Conservation (phyloP, 2,797 vertebrate genomes). For the Artibeus jamaicensis region DNA sequence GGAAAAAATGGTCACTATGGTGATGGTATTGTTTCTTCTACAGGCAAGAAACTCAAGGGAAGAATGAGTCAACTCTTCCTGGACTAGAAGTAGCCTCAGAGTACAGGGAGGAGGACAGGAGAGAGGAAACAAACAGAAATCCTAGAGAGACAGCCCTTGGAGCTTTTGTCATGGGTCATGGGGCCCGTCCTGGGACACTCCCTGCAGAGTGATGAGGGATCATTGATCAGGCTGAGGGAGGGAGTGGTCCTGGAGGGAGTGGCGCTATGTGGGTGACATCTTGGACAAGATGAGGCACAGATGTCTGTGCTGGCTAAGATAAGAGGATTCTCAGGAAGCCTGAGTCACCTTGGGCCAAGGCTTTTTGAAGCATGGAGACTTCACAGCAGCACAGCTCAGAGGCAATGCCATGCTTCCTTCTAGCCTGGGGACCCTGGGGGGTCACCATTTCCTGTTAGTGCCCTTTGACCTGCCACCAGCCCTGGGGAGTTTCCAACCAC, state of each 20-base stretch:
- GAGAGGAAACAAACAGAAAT: constrained; percentile 42
- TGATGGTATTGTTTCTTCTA: not conserved
- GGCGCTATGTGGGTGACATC: not conserved
- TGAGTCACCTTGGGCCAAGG: constrained; percentile 69
- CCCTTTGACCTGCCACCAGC: not conserved
- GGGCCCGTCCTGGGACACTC: not conserved
- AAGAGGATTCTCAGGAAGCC: constrained; percentile 77
- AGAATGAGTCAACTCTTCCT: constrained; percentile 28
- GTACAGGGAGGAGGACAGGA: not conserved
- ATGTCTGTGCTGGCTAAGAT: constrained; percentile 69
- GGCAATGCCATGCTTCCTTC: not conserved
- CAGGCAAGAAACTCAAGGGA: not conserved
- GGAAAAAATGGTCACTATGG: not conserved
- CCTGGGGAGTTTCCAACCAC: not conserved
- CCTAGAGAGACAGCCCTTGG: not conserved
- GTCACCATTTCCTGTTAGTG: constrained; percentile 14
- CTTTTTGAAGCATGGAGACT: not conserved
- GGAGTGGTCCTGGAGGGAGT: not conserved
- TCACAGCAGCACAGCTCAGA: not conserved
- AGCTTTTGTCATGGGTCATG: not conserved
- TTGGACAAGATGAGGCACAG: constrained; percentile 7
- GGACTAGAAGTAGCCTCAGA: not conserved
- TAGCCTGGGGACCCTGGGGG: not conserved
- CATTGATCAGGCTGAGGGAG: not conserved
- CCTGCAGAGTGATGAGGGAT: not conserved